These are phyloP conservation scores for Siniperca obscura DNA, from an alignment of 2,797 vertebrate species.

Conservation along the genomic window DNA sequence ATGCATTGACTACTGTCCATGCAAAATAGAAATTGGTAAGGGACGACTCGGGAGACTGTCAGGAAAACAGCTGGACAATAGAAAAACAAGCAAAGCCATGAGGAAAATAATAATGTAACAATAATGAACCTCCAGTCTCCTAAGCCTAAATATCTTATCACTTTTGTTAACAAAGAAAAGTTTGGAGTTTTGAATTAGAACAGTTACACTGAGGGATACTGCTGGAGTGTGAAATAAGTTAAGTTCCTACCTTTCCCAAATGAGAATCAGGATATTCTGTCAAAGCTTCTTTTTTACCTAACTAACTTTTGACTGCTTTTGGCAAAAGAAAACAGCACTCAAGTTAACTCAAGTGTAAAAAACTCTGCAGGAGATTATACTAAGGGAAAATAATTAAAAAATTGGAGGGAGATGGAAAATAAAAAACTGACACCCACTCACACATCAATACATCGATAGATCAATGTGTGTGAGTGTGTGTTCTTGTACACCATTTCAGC, in stretches of 20 bases:
- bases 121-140: constrained; percentile 59
- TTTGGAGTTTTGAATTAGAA: constrained; percentile 68
- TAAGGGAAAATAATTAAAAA: constrained; percentile 77
- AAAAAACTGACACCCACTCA: constrained; percentile 75
- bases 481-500: constrained; percentile 60
- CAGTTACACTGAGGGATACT: constrained; percentile 63
- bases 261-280: constrained; percentile 77
- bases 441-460: constrained; percentile 85
- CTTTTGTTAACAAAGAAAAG: constrained; percentile 68
- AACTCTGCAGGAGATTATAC: constrained; percentile 81
- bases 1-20: constrained; percentile 40
- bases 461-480: constrained; percentile 70
- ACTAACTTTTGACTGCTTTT: constrained; percentile 80
- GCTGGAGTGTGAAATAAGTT: constrained; percentile 65
- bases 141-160: constrained; percentile 61
- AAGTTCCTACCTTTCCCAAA: constrained; percentile 74
- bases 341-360: constrained; percentile 76
- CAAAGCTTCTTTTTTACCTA: constrained; percentile 67
- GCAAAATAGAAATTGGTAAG: constrained; percentile 38
- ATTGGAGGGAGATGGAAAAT: constrained; percentile 66
- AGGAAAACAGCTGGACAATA: constrained; percentile 58
- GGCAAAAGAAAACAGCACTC: constrained; percentile 76
- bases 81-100: constrained; percentile 49
- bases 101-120: constrained; percentile 58
- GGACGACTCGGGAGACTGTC: constrained; percentile 39